Evolutionary conservation across 2,888 invertebrate species (phyloP), one percentile per base, ranked within the genome.

Genomic region (Oxyscelio sp.): DNA sequence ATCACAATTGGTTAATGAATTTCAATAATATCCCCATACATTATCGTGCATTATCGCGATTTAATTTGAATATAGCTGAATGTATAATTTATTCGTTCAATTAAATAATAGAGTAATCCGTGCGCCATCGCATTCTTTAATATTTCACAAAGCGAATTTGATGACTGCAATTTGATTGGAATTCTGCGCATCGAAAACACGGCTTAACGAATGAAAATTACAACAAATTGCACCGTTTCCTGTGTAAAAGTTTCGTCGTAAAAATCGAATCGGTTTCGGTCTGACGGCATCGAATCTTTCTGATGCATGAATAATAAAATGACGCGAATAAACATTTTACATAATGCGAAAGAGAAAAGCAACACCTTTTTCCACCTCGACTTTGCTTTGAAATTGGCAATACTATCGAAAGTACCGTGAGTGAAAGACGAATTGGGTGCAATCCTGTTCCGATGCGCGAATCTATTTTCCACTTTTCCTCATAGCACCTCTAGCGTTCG

Each of bases 381-480:
- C 71, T 71, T 75, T 77, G 80, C 80, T 78, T 77, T 81, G 73
- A 85, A 81, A 85, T 85, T 85, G 85, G 77, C 85, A 85, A 85
- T 85, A 85, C 85, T 27, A 65, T 85, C 77, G 80, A 80, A 85
- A 78, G 85, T 80, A 81, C 52, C 73, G 81, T 68, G 81, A 85
- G 85, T 78, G 81, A 81, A 85, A 81, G 85, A 81, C 85, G 80
- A 85, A 85, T 85, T 85, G 84, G 80, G 77, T 80, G 84, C 84
- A 85, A 85, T 85, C 80, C 79, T 81, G 80, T 85, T 80, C 75
- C 73, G 84, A 77, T 85, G 84, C 80, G 77, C 80, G 84, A 85
- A 85, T 85, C 84, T 85, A 85, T 85, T 85, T 85, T 85, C 84
- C 84, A 85, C 84, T 85, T 81, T 85, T 85, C 84, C 73, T 81